These are phyloP conservation scores for Antheraea assamensis DNA, from an alignment of 2,888 invertebrate genomes.

Conservation along the genomic window DNA sequence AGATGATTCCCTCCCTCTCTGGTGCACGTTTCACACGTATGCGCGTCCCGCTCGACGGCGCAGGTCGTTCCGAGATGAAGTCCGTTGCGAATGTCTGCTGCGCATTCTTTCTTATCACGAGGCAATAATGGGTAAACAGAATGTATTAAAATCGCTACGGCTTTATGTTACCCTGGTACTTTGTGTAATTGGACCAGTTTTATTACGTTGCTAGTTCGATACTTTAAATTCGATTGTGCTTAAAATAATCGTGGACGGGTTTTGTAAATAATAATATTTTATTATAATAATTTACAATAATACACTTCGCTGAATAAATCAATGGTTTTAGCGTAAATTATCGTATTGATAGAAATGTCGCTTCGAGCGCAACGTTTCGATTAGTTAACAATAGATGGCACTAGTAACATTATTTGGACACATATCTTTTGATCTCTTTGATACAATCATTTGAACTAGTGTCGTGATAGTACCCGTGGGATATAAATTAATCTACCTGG, in stretches of 20 bases:
- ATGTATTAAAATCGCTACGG: constrained; percentile 53
- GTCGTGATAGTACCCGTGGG: not conserved
- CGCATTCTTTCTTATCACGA: constrained; percentile 75
- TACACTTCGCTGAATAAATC: not conserved
- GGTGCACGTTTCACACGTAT: constrained; percentile 59
- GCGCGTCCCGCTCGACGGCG: constrained; percentile 72
- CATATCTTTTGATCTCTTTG: not conserved
- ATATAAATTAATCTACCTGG: too few species aligned
- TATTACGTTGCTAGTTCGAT: not conserved
- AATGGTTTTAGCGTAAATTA: not conserved
- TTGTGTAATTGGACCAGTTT: constrained; percentile 46
- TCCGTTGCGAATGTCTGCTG: constrained; percentile 69
- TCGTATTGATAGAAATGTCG: not conserved
- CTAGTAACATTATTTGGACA: not conserved
- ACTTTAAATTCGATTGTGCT: not conserved
- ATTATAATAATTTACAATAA: not conserved
- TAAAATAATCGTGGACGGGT: not conserved
- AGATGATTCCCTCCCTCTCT: constrained; percentile 70
- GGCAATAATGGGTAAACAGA: constrained; percentile 50
- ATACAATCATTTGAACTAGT: not conserved
- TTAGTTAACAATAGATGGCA: not conserved
- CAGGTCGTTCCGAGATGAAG: constrained; percentile 72
- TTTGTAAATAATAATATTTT: not conserved
- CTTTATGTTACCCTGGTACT: constrained; percentile 58
- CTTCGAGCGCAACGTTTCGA: not conserved